Evolutionary conservation across 2,113 vertebrate genomes (phyloP).

Genomic region (Xenopus tropicalis): UCB_Xtro_10.0 CM004445.2:25960501-25961000

Average conservation of each 20-base stretch:
- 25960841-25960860: constrained; percentile 40
- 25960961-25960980: constrained; percentile 31
- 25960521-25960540: too few species aligned
- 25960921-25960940: constrained; percentile 29
- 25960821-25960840: constrained; percentile 20
- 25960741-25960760: constrained; percentile 28
- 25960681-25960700: neutral
- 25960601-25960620: too few species aligned
- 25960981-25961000: constrained; percentile 35
- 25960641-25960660: neutral
- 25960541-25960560: neutral
- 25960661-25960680: neutral
- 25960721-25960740: constrained; percentile 17
- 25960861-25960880: constrained; percentile 32
- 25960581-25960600: too few species aligned
- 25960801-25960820: constrained; percentile 29
- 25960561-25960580: too few species aligned
- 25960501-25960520: too few species aligned
- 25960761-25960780: constrained; percentile 32
- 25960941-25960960: constrained; percentile 35
- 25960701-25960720: constrained; percentile 18
- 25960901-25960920: constrained; percentile 37
- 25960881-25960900: constrained; percentile 34
- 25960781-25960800: constrained; percentile 32
- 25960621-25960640: too few species aligned